Evolutionary conservation across 37 sponge, comb jelly and placozoan species (phyloP), one percentile per base, ranked within the genome.

Genomic region (Lycopodina hypogea): DNA sequence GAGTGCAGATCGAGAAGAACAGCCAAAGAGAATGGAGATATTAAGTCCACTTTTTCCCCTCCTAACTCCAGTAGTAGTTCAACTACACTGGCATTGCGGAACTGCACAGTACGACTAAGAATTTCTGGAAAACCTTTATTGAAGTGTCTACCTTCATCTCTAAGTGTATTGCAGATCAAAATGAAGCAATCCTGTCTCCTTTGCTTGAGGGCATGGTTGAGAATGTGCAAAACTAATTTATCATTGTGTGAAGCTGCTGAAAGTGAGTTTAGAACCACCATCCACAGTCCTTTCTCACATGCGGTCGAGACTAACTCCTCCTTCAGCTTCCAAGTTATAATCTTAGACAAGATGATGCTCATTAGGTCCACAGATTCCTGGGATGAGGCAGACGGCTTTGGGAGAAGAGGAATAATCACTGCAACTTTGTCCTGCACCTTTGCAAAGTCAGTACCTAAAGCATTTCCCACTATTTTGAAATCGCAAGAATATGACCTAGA

Each of bases 41-140:
- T 0, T 2, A 35, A 28, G 37, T 37, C 32, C 35, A 38, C 34
- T 7, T 45, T 12, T 65, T 65, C 12, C 9, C 66, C 66, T 65
- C 30, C 33, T 29, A 45, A 12, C 23, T 42, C 52, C 38, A 78
- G 50, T 14, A 80, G 80, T 1, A 60, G 28, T 61, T 69, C 36
- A 29, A 80, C 41, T n/a, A 33, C 68, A 15, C 68, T 56, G 19
- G 42, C 34, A 38, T 39, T 80, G 57, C 70, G 30, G n/a, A 45
- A 52, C 26, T 33, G 45, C 56, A 69, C 80, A 80, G 80, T 70
- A 15, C 30, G 18, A 33, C 66, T 32, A 4, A 65, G 34, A 32
- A 32, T 24, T 65, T 65, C 30, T 2, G 48, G 8, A 45, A 45
- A 45, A 45, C 48, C 48, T 9, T 45, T 9, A 45, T 45, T 45